A percentile compares a stretch with the other conserved stretches of the same genome.
Conservation (phyloP, 2,888 invertebrate genomes). For the Ophion slaviceki region DNA sequence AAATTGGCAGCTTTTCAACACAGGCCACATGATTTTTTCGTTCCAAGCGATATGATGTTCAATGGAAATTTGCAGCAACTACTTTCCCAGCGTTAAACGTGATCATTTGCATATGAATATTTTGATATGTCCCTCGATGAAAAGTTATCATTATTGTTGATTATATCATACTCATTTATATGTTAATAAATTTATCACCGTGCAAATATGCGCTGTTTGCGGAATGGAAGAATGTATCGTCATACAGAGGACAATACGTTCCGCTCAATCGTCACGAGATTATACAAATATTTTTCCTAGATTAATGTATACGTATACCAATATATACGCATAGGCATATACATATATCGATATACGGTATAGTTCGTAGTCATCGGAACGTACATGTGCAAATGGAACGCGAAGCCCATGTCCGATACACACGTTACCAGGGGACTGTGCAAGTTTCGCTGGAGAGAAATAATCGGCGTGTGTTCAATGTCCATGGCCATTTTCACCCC, state of each 20-base stretch:
- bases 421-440: slow-evolving; percentile 56
- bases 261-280: neutral
- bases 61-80: neutral
- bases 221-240: neutral
- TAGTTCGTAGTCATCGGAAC: slow-evolving; percentile 27
- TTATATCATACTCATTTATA: neutral
- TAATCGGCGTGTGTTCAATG: slow-evolving; percentile 53
- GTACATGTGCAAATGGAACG: slow-evolving; percentile 64
- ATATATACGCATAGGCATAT: neutral
- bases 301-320: neutral
- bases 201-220: neutral
- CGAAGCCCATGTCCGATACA: slow-evolving; percentile 55
- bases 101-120: neutral
- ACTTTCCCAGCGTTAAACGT: neutral
- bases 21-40: neutral
- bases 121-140: neutral
- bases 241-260: neutral
- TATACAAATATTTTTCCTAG: slow-evolving; percentile 22
- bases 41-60: neutral
- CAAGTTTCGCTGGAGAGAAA: slow-evolving; percentile 47
- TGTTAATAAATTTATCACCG: neutral
- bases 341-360: neutral
- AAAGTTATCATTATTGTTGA: neutral
- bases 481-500: slow-evolving; percentile 53
- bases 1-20: neutral